These are phyloP conservation scores for Orius laevigatus DNA, from an alignment of 1,140 invertebrate genomes.

Conservation along the genomic window DNA sequence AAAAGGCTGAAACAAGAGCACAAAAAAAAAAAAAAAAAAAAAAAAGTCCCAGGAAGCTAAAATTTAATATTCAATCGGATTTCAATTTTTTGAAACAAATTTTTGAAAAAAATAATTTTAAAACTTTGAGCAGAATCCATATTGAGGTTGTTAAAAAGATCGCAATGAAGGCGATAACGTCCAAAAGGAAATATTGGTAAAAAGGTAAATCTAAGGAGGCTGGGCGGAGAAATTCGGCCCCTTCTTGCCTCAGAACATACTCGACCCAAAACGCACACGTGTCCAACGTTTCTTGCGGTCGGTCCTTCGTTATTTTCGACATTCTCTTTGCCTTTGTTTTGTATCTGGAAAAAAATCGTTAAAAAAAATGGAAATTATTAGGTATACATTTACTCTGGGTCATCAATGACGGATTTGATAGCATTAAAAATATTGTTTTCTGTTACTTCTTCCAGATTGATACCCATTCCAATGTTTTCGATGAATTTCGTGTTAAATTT, in stretches of 20 bases:
- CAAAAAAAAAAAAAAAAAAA: too few species aligned
- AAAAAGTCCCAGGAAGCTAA: too few species aligned
- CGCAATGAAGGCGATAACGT: constrained; percentile 10
- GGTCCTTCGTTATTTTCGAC: constrained; percentile 19
- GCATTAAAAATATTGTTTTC: too few species aligned
- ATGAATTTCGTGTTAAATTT: constrained; percentile 2
- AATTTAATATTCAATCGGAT: too few species aligned
- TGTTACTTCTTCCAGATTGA: constrained; percentile 21
- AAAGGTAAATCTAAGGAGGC: constrained; percentile 13
- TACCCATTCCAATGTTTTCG: constrained; percentile 10
- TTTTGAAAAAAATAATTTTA: too few species aligned
- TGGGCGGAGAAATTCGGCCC: constrained; percentile 19
- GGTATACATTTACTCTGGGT: too few species aligned
- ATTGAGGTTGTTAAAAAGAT: too few species aligned
- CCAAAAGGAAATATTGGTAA: constrained; percentile 19
- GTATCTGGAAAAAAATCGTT: constrained; percentile 14
- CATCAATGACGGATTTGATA: too few species aligned
- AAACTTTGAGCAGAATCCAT: too few species aligned
- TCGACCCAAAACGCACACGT: constrained; percentile 24
- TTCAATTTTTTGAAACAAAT: too few species aligned
- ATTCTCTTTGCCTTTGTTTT: constrained; percentile 10
- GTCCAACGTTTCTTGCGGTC: constrained; percentile 19
- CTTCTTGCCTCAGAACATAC: constrained; percentile 23
- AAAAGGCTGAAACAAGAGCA: too few species aligned
- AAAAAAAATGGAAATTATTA: background rate